phyloP scores from a whole-genome alignment of 2,113 vertebrate genomes.

The Penelope pileata region DNA sequence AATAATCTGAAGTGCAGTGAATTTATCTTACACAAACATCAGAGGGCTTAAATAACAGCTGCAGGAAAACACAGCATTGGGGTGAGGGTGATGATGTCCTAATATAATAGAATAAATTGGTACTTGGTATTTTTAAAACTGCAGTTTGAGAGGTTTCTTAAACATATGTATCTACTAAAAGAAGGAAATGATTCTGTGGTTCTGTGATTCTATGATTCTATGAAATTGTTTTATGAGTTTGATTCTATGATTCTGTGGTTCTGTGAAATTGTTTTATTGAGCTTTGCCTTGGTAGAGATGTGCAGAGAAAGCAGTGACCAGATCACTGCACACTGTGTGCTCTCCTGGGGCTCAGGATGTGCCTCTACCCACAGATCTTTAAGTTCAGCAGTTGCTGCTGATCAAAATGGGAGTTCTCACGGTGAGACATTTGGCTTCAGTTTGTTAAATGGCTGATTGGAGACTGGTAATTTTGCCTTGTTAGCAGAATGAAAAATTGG shows the following conservation, averaged over 20 bases:
- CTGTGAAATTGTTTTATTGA: background rate
- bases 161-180: background rate
- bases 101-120: background rate
- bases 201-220: no score
- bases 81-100: background rate
- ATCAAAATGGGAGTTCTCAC: background rate
- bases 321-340: background rate
- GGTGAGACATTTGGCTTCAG: background rate
- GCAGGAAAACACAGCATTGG: background rate
- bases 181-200: no score
- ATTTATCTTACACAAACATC: background rate
- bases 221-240: background rate
- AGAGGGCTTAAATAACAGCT: background rate
- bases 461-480: background rate
- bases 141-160: background rate
- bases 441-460: background rate
- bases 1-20: slow-evolving; percentile 19
- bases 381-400: background rate
- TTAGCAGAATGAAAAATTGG: background rate
- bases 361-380: background rate
- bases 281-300: background rate
- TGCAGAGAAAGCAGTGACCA: background rate
- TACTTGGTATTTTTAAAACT: background rate
- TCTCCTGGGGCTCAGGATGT: background rate
- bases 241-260: no score